Evolutionary conservation across 2,888 invertebrate genomes (phyloP).

Genomic region (Pimpla rufipes): DNA sequence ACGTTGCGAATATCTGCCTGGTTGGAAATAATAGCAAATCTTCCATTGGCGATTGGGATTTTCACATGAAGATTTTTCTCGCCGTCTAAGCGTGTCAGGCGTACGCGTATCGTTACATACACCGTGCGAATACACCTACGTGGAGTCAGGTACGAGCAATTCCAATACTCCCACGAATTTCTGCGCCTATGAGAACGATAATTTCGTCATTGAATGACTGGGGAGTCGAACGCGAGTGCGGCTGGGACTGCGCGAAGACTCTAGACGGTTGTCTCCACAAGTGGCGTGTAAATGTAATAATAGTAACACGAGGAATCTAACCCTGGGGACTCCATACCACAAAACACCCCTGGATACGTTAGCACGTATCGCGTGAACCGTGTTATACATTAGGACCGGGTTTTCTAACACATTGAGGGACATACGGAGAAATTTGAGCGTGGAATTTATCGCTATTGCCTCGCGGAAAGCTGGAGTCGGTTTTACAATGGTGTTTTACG

Average conservation of each 20-base stretch:
- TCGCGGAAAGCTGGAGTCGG: constrained; percentile 8
- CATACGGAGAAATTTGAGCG: constrained; percentile 12
- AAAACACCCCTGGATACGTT: constrained; percentile 35
- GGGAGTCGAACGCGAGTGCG: constrained; percentile 1
- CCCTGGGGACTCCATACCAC: constrained; percentile 29
- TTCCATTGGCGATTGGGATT: constrained; percentile 29
- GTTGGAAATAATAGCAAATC: constrained; percentile 39
- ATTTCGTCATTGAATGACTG: constrained; percentile 56
- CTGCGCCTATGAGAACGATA: constrained; percentile 53
- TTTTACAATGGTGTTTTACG: constrained; percentile 18
- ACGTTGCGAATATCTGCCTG: constrained; percentile 3
- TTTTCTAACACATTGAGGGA: constrained; percentile 14
- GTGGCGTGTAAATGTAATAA: constrained; percentile 56
- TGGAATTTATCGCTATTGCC: constrained; percentile 23
- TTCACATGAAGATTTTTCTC: constrained; percentile 64
- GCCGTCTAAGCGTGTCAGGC: constrained; percentile 61
- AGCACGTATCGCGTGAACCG: neutral
- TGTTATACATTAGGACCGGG: constrained; percentile 2
- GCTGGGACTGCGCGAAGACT: constrained; percentile 21
- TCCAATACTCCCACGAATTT: constrained; percentile 67
- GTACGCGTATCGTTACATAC: constrained; percentile 32
- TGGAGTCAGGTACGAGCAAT: constrained; percentile 49
- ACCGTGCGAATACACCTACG: constrained; percentile 69
- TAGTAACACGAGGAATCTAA: constrained; percentile 48
- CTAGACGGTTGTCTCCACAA: constrained; percentile 44